Base-by-base conservation (phyloP, 2,797 vertebrate genomes). In the Aplochiton taeniatus region DNA sequence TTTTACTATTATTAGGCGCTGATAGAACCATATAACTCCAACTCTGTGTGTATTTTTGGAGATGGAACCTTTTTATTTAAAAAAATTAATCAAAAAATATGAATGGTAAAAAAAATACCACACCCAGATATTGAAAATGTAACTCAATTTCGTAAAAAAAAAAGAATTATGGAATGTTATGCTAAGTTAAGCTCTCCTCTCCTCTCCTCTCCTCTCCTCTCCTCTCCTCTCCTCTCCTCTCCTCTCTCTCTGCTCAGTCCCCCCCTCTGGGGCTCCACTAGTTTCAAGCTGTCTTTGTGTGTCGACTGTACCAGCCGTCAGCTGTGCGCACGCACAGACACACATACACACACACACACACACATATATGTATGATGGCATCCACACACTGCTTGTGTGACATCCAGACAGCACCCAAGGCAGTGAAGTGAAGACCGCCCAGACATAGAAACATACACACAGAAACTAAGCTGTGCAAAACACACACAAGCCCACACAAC, bases 301-400 rank as follows among this genome's bases (percentile, higher is more conserved):
- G 82, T 86, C 85, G 82, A 83, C 78, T 85, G 77, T 78, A 86
- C 81, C 86, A 87, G 83, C 81, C 81, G 63, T 89, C 84, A 87
- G 41, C 77, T 66, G 73, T 20, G 56, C 59, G 61, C 58, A 74
- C 66, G 66, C 50, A 67, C 70, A 57, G 47, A 50, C 48, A 58
- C 60, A 61, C 65, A 61, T 50, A 41, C 64, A 61, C 59, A 69
- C 53, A 61, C 51, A 63, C 45, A 11, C 50, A 59, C 13, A 61
- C 45, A 71, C 57, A 3, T 31, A 31, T 6, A 31, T 31, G 31
- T 31, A 6, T 2, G 31, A 31, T 31, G 31, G 31, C 51, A 61
- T 42, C 7, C 50, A 59, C 16, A 61, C 45, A 71, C 61, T 53
- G 59, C 84, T 74, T 85, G 82, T 78, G 50, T 87, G 86, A 82